These are phyloP conservation scores for Podiceps cristatus DNA, from an alignment of 2,113 vertebrate genomes.

Conservation along the genomic window DNA sequence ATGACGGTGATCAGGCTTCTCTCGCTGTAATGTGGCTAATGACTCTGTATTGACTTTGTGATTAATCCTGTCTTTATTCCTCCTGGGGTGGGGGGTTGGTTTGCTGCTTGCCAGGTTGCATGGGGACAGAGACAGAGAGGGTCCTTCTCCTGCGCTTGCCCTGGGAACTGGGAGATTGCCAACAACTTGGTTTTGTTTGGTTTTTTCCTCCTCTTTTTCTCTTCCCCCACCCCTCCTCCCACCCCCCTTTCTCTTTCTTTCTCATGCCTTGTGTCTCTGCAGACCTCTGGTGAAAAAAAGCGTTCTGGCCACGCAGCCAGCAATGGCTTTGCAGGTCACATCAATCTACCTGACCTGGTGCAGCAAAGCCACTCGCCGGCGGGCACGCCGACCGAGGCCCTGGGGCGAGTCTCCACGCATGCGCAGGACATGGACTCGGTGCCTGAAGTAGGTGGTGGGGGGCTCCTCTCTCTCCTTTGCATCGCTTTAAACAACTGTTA, in stretches of 20 bases:
- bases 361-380: conserved; percentile 92
- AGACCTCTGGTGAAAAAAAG: conserved; percentile 91
- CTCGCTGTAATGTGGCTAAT: not conserved
- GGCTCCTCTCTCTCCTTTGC: conserved; percentile 22
- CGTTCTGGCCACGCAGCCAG: conserved; percentile 90
- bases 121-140: not conserved
- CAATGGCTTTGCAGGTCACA: conserved; percentile 92
- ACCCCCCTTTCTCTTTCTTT: not conserved
- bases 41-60: not conserved
- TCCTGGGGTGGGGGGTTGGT: not conserved
- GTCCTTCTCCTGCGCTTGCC: not conserved
- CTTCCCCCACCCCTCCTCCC: no score
- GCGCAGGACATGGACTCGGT: conserved; percentile 88
- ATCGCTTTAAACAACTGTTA: not conserved
- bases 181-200: not conserved
- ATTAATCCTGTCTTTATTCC: conserved; percentile 56
- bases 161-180: not conserved
- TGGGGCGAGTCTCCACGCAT: conserved; percentile 83
- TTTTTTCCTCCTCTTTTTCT: not conserved
- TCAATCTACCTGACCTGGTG: conserved; percentile 96
- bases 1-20: not conserved
- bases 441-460: conserved; percentile 90
- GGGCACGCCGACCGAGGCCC: conserved; percentile 87
- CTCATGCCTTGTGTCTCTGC: conserved; percentile 78
- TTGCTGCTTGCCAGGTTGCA: conserved; percentile 23